Evolutionary conservation across 2,888 invertebrate genomes (phyloP).

Genomic region (Ormyrus pomaceus): DNA sequence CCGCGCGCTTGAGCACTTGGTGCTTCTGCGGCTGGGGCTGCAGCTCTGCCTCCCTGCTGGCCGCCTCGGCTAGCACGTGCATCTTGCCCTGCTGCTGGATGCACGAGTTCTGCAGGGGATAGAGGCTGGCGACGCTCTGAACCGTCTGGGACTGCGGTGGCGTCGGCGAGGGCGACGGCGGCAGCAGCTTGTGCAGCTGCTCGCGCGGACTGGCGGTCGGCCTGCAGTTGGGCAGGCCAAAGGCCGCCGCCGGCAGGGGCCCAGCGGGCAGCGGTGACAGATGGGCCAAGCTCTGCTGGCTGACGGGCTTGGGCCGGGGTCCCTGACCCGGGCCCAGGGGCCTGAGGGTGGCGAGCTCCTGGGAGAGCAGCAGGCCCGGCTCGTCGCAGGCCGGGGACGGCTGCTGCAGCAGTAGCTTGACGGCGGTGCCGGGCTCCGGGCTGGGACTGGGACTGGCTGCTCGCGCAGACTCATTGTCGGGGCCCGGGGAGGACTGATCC

Average conservation of each 20-base stretch:
- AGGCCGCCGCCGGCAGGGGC: slow-evolving; percentile 19
- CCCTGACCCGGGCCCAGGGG: slow-evolving; percentile 20
- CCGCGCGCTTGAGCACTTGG: slow-evolving; percentile 21
- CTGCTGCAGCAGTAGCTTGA: slow-evolving; percentile 30
- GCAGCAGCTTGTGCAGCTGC: slow-evolving; percentile 27
- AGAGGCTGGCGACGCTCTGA: slow-evolving; percentile 33
- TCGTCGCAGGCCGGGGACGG: neutral
- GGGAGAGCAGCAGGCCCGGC: slow-evolving; percentile 10
- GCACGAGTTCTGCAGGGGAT: slow-evolving; percentile 13
- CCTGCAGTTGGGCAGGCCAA: neutral
- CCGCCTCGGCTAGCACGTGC: slow-evolving; percentile 53
- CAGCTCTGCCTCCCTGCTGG: slow-evolving; percentile 53
- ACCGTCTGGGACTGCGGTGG: too few relatives aligned
- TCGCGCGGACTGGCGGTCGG: slow-evolving; percentile 20
- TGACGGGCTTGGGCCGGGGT: neutral
- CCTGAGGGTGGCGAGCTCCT: slow-evolving; percentile 47
- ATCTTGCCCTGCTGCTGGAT: slow-evolving; percentile 38
- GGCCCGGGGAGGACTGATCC: slow-evolving; percentile 52
- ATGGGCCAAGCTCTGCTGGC: slow-evolving; percentile 45
- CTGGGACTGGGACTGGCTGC: neutral
- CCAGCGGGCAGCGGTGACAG: slow-evolving; percentile 43
- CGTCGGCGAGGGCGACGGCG: neutral
- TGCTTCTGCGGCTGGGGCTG: slow-evolving; percentile 50
- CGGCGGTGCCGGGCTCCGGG: neutral
- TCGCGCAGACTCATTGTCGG: slow-evolving; percentile 57